These are phyloP conservation scores for Ophioninae sp. DNA, from an alignment of 2,888 invertebrate species.

Conservation along the genomic window DNA sequence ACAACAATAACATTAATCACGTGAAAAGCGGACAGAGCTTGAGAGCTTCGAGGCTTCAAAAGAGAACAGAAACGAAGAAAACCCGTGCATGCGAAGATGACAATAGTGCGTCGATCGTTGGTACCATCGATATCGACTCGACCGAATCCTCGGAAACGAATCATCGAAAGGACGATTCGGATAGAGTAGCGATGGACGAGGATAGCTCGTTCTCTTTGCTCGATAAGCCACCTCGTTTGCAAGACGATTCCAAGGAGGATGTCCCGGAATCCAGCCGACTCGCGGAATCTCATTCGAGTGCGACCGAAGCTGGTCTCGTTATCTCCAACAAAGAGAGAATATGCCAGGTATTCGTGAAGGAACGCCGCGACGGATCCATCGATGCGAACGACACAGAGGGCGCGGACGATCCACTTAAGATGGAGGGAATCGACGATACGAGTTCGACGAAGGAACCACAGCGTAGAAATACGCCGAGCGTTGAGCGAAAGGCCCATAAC, in stretches of 20 bases:
- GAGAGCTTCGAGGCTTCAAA: slow-evolving; percentile 78
- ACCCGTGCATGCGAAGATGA: slow-evolving; percentile 69
- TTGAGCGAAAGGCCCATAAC: slow-evolving; percentile 42
- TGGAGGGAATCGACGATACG: slow-evolving; percentile 53
- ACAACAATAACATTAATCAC: slow-evolving; percentile 63
- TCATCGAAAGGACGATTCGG: slow-evolving; percentile 75
- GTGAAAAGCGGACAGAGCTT: slow-evolving; percentile 74
- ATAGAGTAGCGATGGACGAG: slow-evolving; percentile 70
- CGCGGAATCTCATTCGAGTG: slow-evolving; percentile 22
- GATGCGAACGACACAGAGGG: slow-evolving; percentile 38
- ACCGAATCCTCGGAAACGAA: slow-evolving; percentile 69
- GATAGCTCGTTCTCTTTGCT: slow-evolving; percentile 72
- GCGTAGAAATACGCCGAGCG: slow-evolving; percentile 29
- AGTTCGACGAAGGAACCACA: slow-evolving; percentile 31
- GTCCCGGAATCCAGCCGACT: slow-evolving; percentile 47
- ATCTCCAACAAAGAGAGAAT: slow-evolving; percentile 55
- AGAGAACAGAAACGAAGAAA: slow-evolving; percentile 75
- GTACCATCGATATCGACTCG: slow-evolving; percentile 60
- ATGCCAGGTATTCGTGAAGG: slow-evolving; percentile 61
- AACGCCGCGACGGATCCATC: slow-evolving; percentile 44
- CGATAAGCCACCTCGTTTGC: slow-evolving; percentile 68
- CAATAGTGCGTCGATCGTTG: slow-evolving; percentile 64
- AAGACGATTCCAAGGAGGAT: slow-evolving; percentile 66
- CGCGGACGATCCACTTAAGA: slow-evolving; percentile 56
- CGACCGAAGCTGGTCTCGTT: slow-evolving; percentile 37